Evolutionary conservation across 2,888 invertebrate species (phyloP).

Genomic region (Hydropsyche betteni): DNA sequence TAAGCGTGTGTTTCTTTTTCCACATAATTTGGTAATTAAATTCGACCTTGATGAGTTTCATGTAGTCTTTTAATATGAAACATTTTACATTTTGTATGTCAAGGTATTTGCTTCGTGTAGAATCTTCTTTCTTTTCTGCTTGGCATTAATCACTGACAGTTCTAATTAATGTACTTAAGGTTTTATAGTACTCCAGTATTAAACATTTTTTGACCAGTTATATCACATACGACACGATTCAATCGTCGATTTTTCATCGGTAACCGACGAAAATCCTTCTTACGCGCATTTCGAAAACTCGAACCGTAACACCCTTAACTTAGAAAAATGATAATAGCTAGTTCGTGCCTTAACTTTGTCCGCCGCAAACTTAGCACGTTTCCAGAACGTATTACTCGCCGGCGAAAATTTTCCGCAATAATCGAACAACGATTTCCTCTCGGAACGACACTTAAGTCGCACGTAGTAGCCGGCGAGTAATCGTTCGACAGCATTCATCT

Average conservation of each 20-base stretch:
- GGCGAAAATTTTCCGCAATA: conserved; percentile 25
- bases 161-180: too few relatives aligned
- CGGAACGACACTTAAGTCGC: conserved; percentile 1
- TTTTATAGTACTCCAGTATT: too few relatives aligned
- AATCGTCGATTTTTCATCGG: too few relatives aligned
- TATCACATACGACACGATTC: background rate
- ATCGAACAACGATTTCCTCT: conserved; percentile 4
- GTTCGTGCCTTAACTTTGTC: conserved; percentile 20
- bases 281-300: conserved; percentile 3
- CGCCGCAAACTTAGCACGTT: conserved; percentile 8
- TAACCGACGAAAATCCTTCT: background rate
- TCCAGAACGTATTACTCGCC: conserved; percentile 15
- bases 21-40: conserved; percentile 1
- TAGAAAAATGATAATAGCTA: conserved; percentile 25
- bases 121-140: too few relatives aligned
- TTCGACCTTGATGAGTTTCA: conserved; percentile 5
- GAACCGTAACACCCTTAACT: background rate
- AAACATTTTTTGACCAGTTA: background rate
- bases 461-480: conserved; percentile 10
- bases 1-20: background rate
- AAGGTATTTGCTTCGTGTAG: background rate
- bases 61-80: background rate
- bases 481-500: background rate
- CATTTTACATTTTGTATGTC: conserved; percentile 9
- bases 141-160: too few relatives aligned